phyloP scores from a whole-genome alignment of 2,797 vertebrate genomes.

The Cephalopachus bancanus region DNA sequence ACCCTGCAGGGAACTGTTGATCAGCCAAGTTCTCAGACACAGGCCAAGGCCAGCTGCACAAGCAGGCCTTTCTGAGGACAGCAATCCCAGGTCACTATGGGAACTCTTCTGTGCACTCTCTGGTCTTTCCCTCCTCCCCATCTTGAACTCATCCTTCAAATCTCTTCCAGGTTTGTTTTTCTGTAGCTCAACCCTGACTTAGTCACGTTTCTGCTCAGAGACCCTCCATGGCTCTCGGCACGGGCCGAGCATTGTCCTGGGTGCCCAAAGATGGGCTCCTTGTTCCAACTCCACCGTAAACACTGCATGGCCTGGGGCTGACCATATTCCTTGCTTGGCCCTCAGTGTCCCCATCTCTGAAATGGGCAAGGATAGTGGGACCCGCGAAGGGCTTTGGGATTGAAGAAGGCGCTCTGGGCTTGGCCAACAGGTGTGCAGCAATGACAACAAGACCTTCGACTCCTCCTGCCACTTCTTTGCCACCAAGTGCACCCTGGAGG shows the following conservation, averaged over 20 bases:
- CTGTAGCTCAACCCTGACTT: not conserved
- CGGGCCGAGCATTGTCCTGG: not conserved
- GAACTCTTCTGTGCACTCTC: not conserved
- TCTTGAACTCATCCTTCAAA: not conserved
- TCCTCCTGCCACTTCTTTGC: constrained; percentile 99
- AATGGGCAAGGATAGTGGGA: not conserved
- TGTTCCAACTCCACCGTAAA: not conserved
- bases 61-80: not conserved
- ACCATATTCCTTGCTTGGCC: not conserved
- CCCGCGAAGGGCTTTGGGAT: not conserved
- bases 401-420: not conserved
- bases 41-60: not conserved
- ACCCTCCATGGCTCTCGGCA: not conserved
- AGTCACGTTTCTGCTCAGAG: not conserved
- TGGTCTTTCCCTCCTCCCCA: not conserved
- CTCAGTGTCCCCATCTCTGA: not conserved
- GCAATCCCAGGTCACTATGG: not conserved
- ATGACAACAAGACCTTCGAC: constrained; percentile 99
- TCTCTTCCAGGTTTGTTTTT: not conserved
- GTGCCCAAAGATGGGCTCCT: not conserved
- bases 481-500: constrained; percentile 98
- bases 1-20: not conserved
- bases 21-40: not conserved
- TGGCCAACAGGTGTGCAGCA: constrained; percentile 95
- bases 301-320: not conserved